phyloP scores from a whole-genome alignment of 64 coral and sea anemone genomes.

The Stichodactyla helianthus region DNA sequence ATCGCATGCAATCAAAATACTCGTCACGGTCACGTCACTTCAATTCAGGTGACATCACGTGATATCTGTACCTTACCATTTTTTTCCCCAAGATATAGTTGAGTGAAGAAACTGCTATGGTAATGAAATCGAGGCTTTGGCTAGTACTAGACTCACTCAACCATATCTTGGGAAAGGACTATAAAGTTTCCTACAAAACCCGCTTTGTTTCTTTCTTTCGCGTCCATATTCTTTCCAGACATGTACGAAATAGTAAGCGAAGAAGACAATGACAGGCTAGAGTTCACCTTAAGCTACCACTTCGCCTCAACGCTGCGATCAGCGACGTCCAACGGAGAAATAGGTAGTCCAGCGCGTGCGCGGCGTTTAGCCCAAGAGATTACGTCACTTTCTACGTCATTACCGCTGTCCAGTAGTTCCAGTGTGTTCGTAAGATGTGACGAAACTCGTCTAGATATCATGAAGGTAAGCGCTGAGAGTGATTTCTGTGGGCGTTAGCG shows the following conservation, averaged over 20 bases:
- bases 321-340: slow-evolving; percentile 52
- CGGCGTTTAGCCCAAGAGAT: slow-evolving; percentile 90
- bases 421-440: slow-evolving; percentile 99
- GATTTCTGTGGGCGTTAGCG: not conserved
- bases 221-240: slow-evolving; percentile 29
- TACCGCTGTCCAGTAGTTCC: slow-evolving; percentile 90
- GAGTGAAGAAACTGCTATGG: too few species aligned
- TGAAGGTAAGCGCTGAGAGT: slow-evolving; percentile 66
- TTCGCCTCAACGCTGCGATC: slow-evolving; percentile 80
- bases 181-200: too few species aligned
- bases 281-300: slow-evolving; percentile 81
- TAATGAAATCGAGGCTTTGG: too few species aligned
- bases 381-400: slow-evolving; percentile 87
- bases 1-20: too few species aligned
- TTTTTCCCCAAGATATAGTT: too few species aligned
- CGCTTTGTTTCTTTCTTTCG: not conserved
- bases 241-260: slow-evolving; percentile 72
- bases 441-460: slow-evolving; percentile 90
- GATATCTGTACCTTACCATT: too few species aligned
- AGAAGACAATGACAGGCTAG: slow-evolving; percentile 70
- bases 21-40: not conserved
- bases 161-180: too few species aligned
- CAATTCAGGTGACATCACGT: not conserved
- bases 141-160: too few species aligned
- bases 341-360: slow-evolving; percentile 70